Evolutionary conservation across 2,797 vertebrate genomes (phyloP).

Genomic region (Crocodylus rhombifer): DNA sequence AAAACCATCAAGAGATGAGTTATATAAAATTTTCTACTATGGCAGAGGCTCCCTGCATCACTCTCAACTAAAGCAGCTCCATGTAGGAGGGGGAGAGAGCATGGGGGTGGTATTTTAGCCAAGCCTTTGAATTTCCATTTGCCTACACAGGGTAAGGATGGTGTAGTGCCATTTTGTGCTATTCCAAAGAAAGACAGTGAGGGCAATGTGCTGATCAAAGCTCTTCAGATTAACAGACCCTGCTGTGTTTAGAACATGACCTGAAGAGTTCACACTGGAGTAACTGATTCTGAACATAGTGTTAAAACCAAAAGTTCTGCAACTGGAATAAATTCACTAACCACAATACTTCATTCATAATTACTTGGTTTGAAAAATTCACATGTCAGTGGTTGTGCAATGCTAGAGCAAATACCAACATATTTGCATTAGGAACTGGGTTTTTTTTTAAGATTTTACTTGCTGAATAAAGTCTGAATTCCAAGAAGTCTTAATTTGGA

Average conservation of each 20-base stretch:
- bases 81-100: not conserved
- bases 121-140: conserved; percentile 47
- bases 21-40: not conserved
- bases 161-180: conserved; percentile 34
- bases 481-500: conserved; percentile 35
- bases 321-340: not conserved
- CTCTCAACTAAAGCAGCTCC: not conserved
- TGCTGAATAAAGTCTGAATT: conserved; percentile 8
- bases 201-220: conserved; percentile 51
- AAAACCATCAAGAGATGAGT: not conserved
- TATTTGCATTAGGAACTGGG: not conserved
- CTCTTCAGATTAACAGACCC: conserved; percentile 23
- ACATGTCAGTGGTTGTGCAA: conserved; percentile 7
- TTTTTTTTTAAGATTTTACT: conserved; percentile 9
- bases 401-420: conserved; percentile 28
- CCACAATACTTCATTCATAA: conserved; percentile 42
- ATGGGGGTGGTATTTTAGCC: conserved; percentile 29
- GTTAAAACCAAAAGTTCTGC: conserved; percentile 57
- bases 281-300: conserved; percentile 44
- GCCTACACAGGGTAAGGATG: conserved; percentile 40
- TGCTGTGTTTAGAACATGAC: conserved; percentile 38
- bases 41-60: not conserved
- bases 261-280: conserved; percentile 42
- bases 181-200: conserved; percentile 36
- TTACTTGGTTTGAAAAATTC: conserved; percentile 17